Evolutionary conservation across 2,888 invertebrate genomes (phyloP).

Genomic region (Charanyca ferruginea): DNA sequence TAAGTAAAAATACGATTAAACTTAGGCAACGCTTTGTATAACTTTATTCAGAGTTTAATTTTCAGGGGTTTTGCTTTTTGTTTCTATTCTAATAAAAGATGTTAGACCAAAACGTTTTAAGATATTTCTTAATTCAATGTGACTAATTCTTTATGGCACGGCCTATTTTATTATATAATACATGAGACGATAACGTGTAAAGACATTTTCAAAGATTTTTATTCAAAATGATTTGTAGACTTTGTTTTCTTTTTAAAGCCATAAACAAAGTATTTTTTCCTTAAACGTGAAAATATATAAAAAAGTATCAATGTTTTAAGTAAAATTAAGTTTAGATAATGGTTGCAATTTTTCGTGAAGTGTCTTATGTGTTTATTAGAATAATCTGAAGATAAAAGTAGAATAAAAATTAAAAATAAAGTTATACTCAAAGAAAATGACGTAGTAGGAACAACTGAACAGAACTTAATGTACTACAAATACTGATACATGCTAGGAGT

Average conservation of each 20-base stretch:
- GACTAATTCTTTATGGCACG: conserved; percentile 75
- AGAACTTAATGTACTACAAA: conserved; percentile 84
- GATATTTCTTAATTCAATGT: conserved; percentile 59
- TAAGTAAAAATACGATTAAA: neutral
- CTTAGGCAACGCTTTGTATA: neutral
- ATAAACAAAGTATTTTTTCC: conserved; percentile 12
- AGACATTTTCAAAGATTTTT: conserved; percentile 13
- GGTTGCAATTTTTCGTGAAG: neutral
- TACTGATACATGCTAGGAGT: conserved; percentile 88
- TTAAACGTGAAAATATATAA: neutral
- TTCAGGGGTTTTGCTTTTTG: conserved; percentile 11
- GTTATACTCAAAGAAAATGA: conserved; percentile 63
- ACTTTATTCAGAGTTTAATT: conserved; percentile 34
- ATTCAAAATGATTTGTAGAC: neutral
- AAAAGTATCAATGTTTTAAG: neutral
- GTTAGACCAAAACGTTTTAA: conserved; percentile 61
- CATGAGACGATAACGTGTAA: conserved; percentile 12
- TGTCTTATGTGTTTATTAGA: neutral
- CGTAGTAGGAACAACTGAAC: conserved; percentile 84
- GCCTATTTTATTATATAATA: conserved; percentile 58
- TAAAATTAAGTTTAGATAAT: neutral
- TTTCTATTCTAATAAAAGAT: conserved; percentile 28
- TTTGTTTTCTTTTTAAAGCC: neutral
- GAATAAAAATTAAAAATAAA: conserved; percentile 56
- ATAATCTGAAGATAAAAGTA: conserved; percentile 43